These are phyloP conservation scores for Himalopsyche tibetana DNA, from an alignment of 2,888 invertebrate species.

Conservation along the genomic window DNA sequence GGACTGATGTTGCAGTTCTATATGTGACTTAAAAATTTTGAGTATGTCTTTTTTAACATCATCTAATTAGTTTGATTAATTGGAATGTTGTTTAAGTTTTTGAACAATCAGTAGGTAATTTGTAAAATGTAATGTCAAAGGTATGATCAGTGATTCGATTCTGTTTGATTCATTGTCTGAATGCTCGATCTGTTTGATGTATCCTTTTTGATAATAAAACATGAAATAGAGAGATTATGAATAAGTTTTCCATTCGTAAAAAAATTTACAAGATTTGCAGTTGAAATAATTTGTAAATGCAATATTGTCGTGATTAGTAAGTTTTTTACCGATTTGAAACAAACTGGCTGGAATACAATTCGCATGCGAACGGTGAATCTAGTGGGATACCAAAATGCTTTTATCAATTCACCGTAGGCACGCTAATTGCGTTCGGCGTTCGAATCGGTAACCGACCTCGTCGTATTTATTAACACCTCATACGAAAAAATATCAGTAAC, in stretches of 20 bases:
- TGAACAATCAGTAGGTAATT: constrained; percentile 6
- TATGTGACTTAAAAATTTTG: too few species aligned
- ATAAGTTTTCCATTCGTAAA: background rate
- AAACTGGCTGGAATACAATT: background rate
- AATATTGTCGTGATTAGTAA: background rate
- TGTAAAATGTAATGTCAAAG: constrained; percentile 23
- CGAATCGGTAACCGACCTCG: too few species aligned
- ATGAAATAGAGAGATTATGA: background rate
- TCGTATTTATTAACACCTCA: background rate
- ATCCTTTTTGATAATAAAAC: background rate
- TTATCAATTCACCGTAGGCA: too few species aligned
- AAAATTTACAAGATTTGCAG: background rate
- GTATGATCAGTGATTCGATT: constrained; percentile 1
- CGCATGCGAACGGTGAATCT: background rate
- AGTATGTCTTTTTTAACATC: background rate
- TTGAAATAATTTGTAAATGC: background rate
- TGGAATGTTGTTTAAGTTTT: background rate
- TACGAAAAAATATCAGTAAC: constrained; percentile 38
- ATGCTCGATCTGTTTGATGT: background rate
- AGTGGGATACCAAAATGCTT: too few species aligned
- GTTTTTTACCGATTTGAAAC: background rate
- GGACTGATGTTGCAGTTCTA: too few species aligned
- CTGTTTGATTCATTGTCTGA: constrained; percentile 10
- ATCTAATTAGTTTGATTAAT: background rate
- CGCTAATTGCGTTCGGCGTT: too few species aligned